These are phyloP conservation scores for Agonopterix arenella DNA, from an alignment of 2,888 invertebrate species.

Conservation along the genomic window DNA sequence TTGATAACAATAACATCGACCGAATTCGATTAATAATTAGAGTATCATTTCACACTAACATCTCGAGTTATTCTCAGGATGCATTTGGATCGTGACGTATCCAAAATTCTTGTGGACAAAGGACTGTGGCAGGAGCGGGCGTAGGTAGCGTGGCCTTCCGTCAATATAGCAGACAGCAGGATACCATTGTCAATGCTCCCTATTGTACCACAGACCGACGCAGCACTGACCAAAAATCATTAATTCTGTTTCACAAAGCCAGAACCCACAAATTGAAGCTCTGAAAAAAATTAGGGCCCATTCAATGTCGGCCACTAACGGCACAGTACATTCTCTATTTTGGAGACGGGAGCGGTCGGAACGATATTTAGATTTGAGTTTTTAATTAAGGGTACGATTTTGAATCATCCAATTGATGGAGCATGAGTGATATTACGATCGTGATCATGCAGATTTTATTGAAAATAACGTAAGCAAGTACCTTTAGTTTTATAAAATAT, in stretches of 20 bases:
- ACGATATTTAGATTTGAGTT: constrained; percentile 27
- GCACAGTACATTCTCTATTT: constrained; percentile 27
- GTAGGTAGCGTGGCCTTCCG: constrained; percentile 67
- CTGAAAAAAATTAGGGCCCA: constrained; percentile 65
- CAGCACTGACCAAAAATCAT: constrained; percentile 73
- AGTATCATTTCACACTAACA: constrained; percentile 44
- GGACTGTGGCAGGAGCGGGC: constrained; percentile 35
- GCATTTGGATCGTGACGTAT: constrained; percentile 60
- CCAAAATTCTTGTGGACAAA: constrained; percentile 63
- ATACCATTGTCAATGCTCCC: constrained; percentile 64
- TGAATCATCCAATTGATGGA: not conserved
- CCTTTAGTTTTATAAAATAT: no score
- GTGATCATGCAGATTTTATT: no score
- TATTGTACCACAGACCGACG: constrained; percentile 52
- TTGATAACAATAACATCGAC: not conserved
- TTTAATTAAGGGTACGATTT: constrained; percentile 7
- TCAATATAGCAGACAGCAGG: constrained; percentile 74
- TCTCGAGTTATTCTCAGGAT: constrained; percentile 50
- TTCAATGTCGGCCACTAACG: constrained; percentile 67
- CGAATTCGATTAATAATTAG: constrained; percentile 42
- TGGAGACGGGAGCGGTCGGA: constrained; percentile 28
- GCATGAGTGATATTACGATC: not conserved
- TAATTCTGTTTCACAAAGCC: constrained; percentile 75
- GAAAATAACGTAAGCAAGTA: no score
- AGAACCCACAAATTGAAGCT: constrained; percentile 72